Base-by-base conservation (phyloP, 2,113 vertebrate species). In the Argyrosomus japonicus region DNA sequence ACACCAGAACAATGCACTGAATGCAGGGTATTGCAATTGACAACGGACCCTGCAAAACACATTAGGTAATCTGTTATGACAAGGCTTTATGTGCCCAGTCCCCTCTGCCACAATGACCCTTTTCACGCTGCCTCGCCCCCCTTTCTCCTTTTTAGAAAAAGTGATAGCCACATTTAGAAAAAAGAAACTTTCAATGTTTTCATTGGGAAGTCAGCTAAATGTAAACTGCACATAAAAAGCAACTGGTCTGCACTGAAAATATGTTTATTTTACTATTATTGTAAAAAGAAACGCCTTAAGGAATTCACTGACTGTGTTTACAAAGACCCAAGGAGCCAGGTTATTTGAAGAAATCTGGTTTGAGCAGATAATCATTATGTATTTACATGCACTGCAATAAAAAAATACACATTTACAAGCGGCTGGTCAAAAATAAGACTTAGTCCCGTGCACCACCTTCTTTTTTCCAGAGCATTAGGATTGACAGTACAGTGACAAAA, bases 31-130 rank as follows among this genome's bases (percentile, higher is more conserved):
- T 58, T 88, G 84, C 82, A 85, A 87, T 21, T 83, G 77, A 92
- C 82, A 79, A 85, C 85, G 67, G 70, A 81, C 68, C 57, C 90
- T 85, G 83, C 82, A 87, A 83, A 89, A 93, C 84, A 86, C 89
- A 91, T 94, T 87, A 93, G 91, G 91, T 93, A 91, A 94, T 94
- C 88, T 91, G 90, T 95, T 95, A 92, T 92, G 91, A 94, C 90
- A 93, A 91, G 88, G 81, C 88, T 92, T 87, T 92, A 89, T 87
- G 82, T 32, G 58, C 81, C 23, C 88, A 68, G 75, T 80, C 71
- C 72, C 75, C 68, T 81, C 56, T 68, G 79, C 73, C 68, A 88
- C 89, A 92, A 93, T 88, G 80, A 86, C 71, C 58, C 83, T 87
- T 83, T 92, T 89, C 75, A 92, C 54, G 78, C 25, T 9, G 51